Conservation (phyloP, 2,888 invertebrate genomes). For the Helleia helle region DNA sequence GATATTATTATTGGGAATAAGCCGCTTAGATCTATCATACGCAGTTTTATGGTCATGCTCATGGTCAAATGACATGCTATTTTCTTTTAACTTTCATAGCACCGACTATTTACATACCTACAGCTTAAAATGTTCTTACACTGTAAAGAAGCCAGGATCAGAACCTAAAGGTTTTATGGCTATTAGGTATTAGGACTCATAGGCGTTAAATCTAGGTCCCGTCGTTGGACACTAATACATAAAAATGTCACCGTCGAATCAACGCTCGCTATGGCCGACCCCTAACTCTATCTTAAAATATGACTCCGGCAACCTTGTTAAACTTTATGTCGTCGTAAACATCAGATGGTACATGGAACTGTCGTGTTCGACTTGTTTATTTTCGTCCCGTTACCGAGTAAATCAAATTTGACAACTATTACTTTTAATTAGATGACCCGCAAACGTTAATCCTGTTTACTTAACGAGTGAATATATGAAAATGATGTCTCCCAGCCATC, state of each 20-base stretch:
- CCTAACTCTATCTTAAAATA: conserved; percentile 4
- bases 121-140: too few relatives aligned
- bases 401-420: conserved; percentile 23
- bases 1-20: too few relatives aligned
- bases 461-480: neutral
- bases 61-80: too few relatives aligned
- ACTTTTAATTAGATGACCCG: conserved; percentile 17
- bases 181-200: too few relatives aligned
- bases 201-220: neutral
- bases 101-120: too few relatives aligned
- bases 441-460: conserved; percentile 1
- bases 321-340: conserved; percentile 21
- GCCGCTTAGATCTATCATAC: too few relatives aligned
- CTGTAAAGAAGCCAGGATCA: too few relatives aligned
- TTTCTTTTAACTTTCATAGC: too few relatives aligned
- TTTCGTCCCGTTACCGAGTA: conserved; percentile 20
- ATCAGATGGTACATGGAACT: conserved; percentile 16
- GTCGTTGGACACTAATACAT: neutral
- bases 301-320: conserved; percentile 11
- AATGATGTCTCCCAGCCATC: too few relatives aligned
- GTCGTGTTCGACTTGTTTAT: conserved; percentile 22
- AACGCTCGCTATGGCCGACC: neutral
- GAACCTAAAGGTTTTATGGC: too few relatives aligned
- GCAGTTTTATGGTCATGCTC: too few relatives aligned
- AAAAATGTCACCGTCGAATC: neutral